Conservation (phyloP, 1,140 invertebrate species). For the Chironomus tepperi region DNA sequence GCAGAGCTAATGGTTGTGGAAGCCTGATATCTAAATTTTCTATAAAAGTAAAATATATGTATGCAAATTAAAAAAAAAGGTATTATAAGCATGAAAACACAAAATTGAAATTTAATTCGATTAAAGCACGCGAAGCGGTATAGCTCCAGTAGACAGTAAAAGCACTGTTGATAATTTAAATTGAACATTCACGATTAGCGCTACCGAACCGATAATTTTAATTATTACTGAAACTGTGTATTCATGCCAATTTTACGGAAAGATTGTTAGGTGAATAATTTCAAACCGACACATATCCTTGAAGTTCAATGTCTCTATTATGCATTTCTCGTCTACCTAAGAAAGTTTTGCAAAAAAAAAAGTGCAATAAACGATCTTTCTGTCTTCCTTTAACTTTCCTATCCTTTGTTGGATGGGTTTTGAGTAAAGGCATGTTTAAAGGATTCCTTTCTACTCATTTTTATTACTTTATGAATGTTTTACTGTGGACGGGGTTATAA, state of each 20-base stretch:
- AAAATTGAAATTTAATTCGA: slow-evolving; percentile 17
- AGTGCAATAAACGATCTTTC: neutral
- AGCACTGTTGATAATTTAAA: neutral
- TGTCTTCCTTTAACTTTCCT: too few species aligned
- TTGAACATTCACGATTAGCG: slow-evolving; percentile 9
- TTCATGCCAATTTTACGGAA: neutral
- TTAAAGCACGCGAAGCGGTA: neutral
- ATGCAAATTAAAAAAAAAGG: slow-evolving; percentile 14
- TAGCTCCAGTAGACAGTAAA: neutral
- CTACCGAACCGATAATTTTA: neutral
- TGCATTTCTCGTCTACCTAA: neutral
- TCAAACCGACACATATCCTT: neutral
- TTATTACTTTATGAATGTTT: neutral
- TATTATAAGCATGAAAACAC: slow-evolving; percentile 8
- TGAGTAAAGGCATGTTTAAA: neutral
- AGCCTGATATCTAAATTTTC: slow-evolving; percentile 20
- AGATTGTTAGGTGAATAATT: neutral
- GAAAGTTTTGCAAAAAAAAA: neutral
- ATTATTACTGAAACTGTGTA: too few species aligned
- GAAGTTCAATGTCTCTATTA: neutral
- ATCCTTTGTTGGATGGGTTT: neutral
- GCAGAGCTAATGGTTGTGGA: neutral
- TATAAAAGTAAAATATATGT: neutral
- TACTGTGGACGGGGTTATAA: neutral
- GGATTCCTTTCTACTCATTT: neutral